These are phyloP conservation scores for Yponomeuta plumbellus DNA, from an alignment of 2,888 invertebrate species.

Conservation along the genomic window DNA sequence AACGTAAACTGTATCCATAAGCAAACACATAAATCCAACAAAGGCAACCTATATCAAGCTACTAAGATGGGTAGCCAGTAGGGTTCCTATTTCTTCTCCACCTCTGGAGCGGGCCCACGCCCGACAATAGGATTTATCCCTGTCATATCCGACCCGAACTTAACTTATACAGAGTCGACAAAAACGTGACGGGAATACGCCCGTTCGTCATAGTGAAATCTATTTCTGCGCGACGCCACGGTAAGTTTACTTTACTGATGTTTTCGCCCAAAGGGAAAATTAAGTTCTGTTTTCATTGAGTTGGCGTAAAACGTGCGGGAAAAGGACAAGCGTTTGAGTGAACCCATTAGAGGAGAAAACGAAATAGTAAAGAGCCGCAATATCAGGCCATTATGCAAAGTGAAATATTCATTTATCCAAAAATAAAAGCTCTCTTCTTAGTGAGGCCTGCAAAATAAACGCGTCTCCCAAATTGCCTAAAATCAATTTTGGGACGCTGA, in stretches of 20 bases:
- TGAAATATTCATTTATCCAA: slow-evolving; percentile 1
- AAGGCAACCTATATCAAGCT: background rate
- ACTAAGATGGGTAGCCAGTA: background rate
- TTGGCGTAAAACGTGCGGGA: background rate
- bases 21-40: background rate
- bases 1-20: background rate
- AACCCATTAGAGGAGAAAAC: background rate
- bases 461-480: slow-evolving; percentile 9
- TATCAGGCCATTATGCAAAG: background rate
- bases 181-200: slow-evolving; percentile 39
- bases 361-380: background rate
- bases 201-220: slow-evolving; percentile 21
- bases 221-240: slow-evolving; percentile 4
- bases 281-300: background rate
- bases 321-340: background rate
- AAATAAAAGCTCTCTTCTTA: background rate
- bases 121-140: slow-evolving; percentile 39
- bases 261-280: background rate
- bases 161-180: slow-evolving; percentile 34
- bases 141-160: slow-evolving; percentile 35
- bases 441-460: slow-evolving; percentile 7
- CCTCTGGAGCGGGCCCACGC: background rate
- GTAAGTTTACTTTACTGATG: slow-evolving; percentile 4
- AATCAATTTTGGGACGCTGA: slow-evolving; percentile 8
- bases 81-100: background rate